Base-by-base conservation (phyloP, 2,113 vertebrate genomes). In the Cephalopholis sonnerati region DNA sequence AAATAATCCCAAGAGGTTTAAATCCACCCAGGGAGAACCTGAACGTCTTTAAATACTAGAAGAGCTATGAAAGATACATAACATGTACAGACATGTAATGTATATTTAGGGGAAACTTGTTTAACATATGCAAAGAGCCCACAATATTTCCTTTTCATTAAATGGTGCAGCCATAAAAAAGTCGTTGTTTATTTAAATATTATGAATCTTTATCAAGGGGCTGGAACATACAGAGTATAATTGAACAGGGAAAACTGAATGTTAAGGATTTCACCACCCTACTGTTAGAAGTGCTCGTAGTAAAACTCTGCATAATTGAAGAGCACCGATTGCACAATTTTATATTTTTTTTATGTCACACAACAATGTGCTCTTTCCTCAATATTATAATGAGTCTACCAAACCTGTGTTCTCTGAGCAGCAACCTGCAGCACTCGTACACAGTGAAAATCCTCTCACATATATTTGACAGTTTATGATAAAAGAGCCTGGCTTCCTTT, bases 391-490 rank as follows among this genome's bases (percentile, higher is more conserved):
- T 58, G 4, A 68, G 22, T 32, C 46, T n/a, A n/a, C 29, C 27
- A n/a, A 79, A 81, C 27, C 17, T 11, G 48, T 64, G 15, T 61
- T 74, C 24, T 83, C 27, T 17, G 36, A 73, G 70, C 2, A 46
- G 41, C 15, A 79, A 51, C 54, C 63, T 44, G 72, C 27, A 9
- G 41, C 27, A 27, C 71, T 65, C 2, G 20, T 59, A 53, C 66
- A 59, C 25, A 44, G 16, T 57, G n/a, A n/a, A 79, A 41, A 39
- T 72, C 59, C 83, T 63, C 50, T 44, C 67, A 39, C 65, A 62
- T n/a, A 29, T 46, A 72, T 81, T 68, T 81, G 82, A 78, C 79
- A 79, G 77, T 76, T 64, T 61, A 69, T 76, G 67, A 82, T 80
- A 22, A 88, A 82, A 82, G 71, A 83, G 68, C 39, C 27, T 12